Evolutionary conservation across 2,113 vertebrate species (phyloP), one percentile per base, ranked within the genome.

Genomic region (Acanthisitta chloris): DNA sequence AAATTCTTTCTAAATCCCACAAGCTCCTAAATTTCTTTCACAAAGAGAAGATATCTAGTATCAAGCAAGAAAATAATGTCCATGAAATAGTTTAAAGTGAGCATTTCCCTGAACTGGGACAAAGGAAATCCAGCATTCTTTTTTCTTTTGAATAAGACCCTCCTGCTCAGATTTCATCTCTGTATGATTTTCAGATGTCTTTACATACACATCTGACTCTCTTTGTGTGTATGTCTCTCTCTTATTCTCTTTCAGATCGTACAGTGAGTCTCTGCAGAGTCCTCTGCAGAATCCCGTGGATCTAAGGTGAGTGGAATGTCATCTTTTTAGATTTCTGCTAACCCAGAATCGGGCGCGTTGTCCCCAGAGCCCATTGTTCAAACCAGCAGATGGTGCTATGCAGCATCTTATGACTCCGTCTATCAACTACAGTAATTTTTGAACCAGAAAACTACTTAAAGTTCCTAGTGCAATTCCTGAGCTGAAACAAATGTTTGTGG

Each of bases 401-500:
- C 86, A 83, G 98, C 98, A 87, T 91, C 65, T 80, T 97, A 98
- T 98, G 95, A 82, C 42, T 90, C 79, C 28, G 8, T 26, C 2
- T 8, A 42, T 28, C 92, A 8, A 24, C 19, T 6, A 19, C 8
- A 51, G 73, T 3, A 16, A 7, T 15, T 76, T 59, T 46, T 20
- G 46, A 89, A 76, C 54, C 87, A 46, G 65, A 90, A 94, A 90
- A 48, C 95, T 79, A 54, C 97, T 98, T 88, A 66, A 98, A 97
- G 94, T 98, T 97, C 91, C 97, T 92, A 52, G 80, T 83, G 96
- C 98, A 81, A 87, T 98, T 98, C 97, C 97, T 98, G 97, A 97
- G 97, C 97, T 97, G 97, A 98, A 97, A 97, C 98, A 98, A 98
- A 98, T 98, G 98, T 99, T 98, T 98, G 98, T 98, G 98, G 98